A percentile compares a stretch with the other conserved stretches of the same genome.
Conservation (phyloP, 2,113 vertebrate genomes). For the Halichoeres trimaculatus region DNA sequence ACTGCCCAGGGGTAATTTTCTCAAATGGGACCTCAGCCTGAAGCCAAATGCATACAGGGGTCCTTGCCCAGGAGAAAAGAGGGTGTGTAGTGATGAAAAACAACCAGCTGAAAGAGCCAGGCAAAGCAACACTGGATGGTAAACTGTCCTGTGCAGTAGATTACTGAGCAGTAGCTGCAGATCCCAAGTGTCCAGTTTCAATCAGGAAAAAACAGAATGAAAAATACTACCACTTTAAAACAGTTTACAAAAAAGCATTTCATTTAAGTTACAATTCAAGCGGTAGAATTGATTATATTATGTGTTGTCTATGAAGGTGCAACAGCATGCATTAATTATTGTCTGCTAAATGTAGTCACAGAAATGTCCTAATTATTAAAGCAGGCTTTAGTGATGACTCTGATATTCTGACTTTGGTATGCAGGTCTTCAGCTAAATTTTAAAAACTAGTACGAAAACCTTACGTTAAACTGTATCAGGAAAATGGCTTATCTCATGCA, state of each 20-base stretch:
- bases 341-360: background rate
- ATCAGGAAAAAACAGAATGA: constrained; percentile 7
- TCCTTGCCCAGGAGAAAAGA: constrained; percentile 39
- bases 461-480: background rate
- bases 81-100: constrained; percentile 37
- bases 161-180: constrained; percentile 4
- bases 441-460: too few species aligned
- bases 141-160: constrained; percentile 11
- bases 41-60: constrained; percentile 25
- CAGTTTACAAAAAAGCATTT: background rate
- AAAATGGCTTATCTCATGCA: background rate
- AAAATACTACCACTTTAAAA: background rate
- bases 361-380: background rate
- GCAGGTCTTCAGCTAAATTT: too few species aligned
- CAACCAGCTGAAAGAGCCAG: constrained; percentile 38
- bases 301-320: background rate
- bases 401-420: too few species aligned
- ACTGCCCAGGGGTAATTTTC: constrained; percentile 19
- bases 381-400: too few species aligned
- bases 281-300: background rate
- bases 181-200: background rate
- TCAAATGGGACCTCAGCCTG: constrained; percentile 30
- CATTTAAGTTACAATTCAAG: background rate
- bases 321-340: background rate
- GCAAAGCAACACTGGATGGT: constrained; percentile 16